phyloP scores from a whole-genome alignment of 2,888 invertebrate genomes.

The Dryocosmus kuriphilus region DNA sequence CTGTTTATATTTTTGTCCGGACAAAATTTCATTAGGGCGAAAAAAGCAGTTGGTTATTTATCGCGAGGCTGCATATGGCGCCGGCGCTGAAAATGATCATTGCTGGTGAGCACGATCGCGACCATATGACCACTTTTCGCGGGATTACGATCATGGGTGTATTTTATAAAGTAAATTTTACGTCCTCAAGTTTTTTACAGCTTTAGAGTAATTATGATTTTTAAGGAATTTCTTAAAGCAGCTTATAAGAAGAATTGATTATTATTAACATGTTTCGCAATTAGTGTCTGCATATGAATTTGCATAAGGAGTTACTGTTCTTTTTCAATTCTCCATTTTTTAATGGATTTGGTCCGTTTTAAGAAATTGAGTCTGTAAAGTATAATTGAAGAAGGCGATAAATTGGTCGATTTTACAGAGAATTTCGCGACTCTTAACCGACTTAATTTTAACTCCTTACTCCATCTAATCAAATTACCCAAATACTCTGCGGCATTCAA shows the following conservation, averaged over 20 bases:
- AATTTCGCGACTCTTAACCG: constrained; percentile 15
- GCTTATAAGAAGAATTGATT: constrained; percentile 32
- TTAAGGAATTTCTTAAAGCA: constrained; percentile 29
- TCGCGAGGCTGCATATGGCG: constrained; percentile 60
- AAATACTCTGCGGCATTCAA: constrained; percentile 38
- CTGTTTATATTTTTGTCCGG: constrained; percentile 44
- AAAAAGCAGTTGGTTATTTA: constrained; percentile 54
- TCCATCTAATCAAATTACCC: constrained; percentile 39
- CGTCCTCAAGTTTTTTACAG: constrained; percentile 30
- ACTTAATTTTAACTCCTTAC: constrained; percentile 35
- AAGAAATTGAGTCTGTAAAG: not conserved
- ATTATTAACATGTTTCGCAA: constrained; percentile 24
- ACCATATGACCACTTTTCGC: constrained; percentile 39
- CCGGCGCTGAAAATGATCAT: constrained; percentile 53
- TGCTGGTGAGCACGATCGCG: constrained; percentile 40
- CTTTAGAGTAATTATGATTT: constrained; percentile 32
- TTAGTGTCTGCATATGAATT: not conserved
- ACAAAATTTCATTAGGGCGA: constrained; percentile 62
- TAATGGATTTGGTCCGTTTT: not conserved
- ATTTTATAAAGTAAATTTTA: constrained; percentile 38
- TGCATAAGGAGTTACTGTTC: not conserved
- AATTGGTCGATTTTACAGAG: not conserved
- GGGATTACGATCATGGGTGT: constrained; percentile 4
- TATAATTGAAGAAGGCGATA: not conserved
- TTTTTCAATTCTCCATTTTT: not conserved